Base-by-base conservation (phyloP, 1,140 invertebrate species). In the Chrysopa pallens region DNA sequence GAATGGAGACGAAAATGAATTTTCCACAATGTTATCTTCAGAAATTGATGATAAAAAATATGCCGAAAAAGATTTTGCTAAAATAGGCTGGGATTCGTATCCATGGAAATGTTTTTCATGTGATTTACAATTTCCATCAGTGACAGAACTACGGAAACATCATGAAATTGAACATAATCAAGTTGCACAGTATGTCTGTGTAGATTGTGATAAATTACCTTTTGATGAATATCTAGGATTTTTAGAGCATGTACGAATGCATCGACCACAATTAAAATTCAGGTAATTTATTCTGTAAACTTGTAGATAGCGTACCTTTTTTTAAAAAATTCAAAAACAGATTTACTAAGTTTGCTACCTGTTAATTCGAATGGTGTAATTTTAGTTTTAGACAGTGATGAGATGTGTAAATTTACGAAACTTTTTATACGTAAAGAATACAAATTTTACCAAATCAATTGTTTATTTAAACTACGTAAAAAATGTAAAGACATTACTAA, bases 211-310 rank as follows among this genome's bases (percentile, higher is more conserved):
- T 29, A 74, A 74, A 59, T 62, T 72, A 11, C 17, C 17, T 23
- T 74, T 71, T 46, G 63, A 65, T 39, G 70, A 72, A 48, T 73
- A 72, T 53, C 66, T 66, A 47, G 68, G 67, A 27, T 73, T 72
- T 47, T 52, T 72, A n/a, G 64, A 63, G 1, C 70, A 73, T 47
- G 66, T 71, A 0, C 67, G 66, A 47, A 55, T 63, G 31, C 72
- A 74, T 50, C 61, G 65, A 46, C 59, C 61, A 23, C 65, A 64
- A 42, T 57, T 67, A 11, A 69, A 68, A 50, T 73, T 65, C 42
- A 67, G 57, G 64, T 67, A 54, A 52, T 45, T 42, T 36, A 29
- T 6, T 12, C 4, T 39, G 11, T 11, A 39, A 27, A 14, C 5
- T 15, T 13, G 23, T 39, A n/a, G 33, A n/a, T 11, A 36, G 2